Evolutionary conservation across 1,140 invertebrate species (phyloP).

Genomic region (Zaprionus vittiger): DNA sequence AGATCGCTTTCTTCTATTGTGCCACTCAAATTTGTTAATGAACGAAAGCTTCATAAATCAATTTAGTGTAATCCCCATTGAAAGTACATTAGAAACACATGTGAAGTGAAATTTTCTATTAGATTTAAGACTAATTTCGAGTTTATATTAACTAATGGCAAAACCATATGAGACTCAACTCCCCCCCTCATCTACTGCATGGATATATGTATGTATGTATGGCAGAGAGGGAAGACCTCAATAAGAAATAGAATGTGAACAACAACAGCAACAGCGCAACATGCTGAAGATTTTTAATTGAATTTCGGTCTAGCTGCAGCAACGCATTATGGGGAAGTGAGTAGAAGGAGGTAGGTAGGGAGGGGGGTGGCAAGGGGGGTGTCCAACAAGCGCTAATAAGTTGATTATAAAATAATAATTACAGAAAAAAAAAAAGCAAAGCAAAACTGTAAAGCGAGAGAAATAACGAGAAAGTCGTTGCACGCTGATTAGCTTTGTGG

Average conservation of each 20-base stretch:
- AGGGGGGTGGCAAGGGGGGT: too few species aligned
- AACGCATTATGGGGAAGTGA: constrained; percentile 46
- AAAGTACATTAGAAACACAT: constrained; percentile 13
- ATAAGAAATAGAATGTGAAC: constrained; percentile 80
- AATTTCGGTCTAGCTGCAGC: constrained; percentile 57
- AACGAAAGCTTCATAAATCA: not conserved
- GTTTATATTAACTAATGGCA: constrained; percentile 38
- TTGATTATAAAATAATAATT: constrained; percentile 82
- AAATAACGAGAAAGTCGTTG: constrained; percentile 79
- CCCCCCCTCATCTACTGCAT: not conserved
- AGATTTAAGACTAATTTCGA: constrained; percentile 44
- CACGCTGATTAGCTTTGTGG: constrained; percentile 81
- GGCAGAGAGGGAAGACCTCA: constrained; percentile 49
- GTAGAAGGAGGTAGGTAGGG: not conserved
- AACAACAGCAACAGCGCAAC: constrained; percentile 41
- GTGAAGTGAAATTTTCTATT: constrained; percentile 24
- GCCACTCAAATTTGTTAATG: not conserved
- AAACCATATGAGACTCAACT: constrained; percentile 8
- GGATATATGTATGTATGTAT: constrained; percentile 4
- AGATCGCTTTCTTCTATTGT: not conserved
- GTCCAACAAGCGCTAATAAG: constrained; percentile 67
- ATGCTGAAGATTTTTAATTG: constrained; percentile 73
- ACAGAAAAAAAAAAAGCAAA: constrained; percentile 45
- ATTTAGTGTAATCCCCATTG: not conserved
- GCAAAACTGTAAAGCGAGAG: constrained; percentile 15